Evolutionary conservation across 2,113 vertebrate species (phyloP).

Genomic region (Cochlearius cochlearius): DNA sequence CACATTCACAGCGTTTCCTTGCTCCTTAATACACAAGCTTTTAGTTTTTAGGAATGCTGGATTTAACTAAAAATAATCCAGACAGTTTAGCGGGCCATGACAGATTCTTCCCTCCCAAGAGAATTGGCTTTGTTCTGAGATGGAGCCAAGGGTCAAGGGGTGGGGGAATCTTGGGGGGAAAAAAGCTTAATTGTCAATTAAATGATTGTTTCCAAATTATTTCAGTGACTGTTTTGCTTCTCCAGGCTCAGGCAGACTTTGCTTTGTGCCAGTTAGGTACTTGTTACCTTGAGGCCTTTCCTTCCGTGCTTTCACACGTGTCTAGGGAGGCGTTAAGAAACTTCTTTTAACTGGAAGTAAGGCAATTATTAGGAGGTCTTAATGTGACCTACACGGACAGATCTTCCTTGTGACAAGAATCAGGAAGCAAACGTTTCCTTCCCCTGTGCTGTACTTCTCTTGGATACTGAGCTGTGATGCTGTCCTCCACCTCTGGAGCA

Average conservation of each 20-base stretch:
- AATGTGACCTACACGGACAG: background rate
- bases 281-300: background rate
- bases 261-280: background rate
- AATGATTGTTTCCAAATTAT: background rate
- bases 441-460: rapidly evolving
- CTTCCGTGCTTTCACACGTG: background rate
- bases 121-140: background rate
- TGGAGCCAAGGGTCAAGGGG: background rate
- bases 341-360: background rate
- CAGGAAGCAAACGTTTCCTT: background rate
- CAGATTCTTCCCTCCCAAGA: background rate
- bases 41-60: background rate
- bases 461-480: background rate
- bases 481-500: background rate
- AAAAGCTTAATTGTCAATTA: background rate
- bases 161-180: background rate
- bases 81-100: background rate
- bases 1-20: background rate
- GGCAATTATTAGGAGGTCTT: background rate
- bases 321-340: background rate
- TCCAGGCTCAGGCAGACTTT: background rate
- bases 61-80: slow-evolving; percentile 11
- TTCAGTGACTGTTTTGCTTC: background rate
- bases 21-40: background rate
- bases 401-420: background rate